Conservation (phyloP, 2,888 invertebrate species). For the Cryptus viduatorius region DNA sequence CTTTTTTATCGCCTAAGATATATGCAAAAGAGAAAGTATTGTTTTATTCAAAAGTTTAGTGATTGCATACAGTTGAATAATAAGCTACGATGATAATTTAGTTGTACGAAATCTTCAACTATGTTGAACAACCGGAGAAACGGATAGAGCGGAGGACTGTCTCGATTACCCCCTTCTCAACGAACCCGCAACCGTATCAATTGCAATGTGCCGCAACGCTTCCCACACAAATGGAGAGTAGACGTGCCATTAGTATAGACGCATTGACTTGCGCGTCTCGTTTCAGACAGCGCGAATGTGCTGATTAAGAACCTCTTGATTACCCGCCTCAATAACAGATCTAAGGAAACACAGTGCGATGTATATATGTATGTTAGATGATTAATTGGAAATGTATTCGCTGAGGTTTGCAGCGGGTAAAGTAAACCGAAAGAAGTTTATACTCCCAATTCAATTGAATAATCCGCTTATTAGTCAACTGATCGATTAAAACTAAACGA, state of each 20-base stretch:
- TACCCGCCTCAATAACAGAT: constrained; percentile 44
- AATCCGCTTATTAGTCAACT: not conserved
- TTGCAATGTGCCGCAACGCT: constrained; percentile 38
- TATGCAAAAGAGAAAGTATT: no score
- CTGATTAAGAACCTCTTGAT: constrained; percentile 57
- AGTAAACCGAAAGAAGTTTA: no score
- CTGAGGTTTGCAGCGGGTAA: not conserved
- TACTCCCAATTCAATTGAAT: not conserved
- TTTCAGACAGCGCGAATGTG: constrained; percentile 37
- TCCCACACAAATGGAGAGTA: constrained; percentile 13
- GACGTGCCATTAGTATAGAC: constrained; percentile 18
- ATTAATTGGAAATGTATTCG: constrained; percentile 26
- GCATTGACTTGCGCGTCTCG: constrained; percentile 49
- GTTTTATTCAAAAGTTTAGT: no score
- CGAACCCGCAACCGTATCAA: constrained; percentile 27
- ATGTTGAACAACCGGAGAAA: not conserved
- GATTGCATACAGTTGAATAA: not conserved
- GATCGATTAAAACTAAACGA: no score
- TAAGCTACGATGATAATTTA: not conserved
- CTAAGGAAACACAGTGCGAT: constrained; percentile 15
- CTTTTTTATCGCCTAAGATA: no score
- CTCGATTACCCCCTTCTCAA: constrained; percentile 15
- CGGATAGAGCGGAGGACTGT: constrained; percentile 17
- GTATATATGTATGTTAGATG: constrained; percentile 52
- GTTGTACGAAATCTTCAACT: not conserved